Evolutionary conservation across 2,888 invertebrate genomes (phyloP).

Genomic region (Ectemnius cavifrons): DNA sequence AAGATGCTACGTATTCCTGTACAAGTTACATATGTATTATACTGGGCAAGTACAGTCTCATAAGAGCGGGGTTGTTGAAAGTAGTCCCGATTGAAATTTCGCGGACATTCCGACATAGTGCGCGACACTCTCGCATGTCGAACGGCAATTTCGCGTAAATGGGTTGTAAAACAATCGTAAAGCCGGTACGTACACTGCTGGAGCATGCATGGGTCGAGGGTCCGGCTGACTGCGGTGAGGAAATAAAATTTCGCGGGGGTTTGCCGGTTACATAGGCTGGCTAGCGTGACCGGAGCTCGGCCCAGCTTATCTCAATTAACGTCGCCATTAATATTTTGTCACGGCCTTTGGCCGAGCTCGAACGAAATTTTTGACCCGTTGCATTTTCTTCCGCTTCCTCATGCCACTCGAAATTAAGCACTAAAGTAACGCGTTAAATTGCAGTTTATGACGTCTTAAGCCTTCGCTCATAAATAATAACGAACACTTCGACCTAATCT

Average conservation of each 20-base stretch:
- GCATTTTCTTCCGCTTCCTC: neutral
- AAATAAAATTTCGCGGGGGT: constrained; percentile 48
- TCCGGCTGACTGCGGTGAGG: neutral
- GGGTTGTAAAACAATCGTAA: constrained; percentile 22
- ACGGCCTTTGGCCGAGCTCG: constrained; percentile 35
- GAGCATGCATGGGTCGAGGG: constrained; percentile 21
- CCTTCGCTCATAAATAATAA: constrained; percentile 6
- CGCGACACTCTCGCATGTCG: constrained; percentile 12
- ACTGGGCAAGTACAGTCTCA: no score
- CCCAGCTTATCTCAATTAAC: constrained; percentile 59
- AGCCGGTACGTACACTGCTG: constrained; percentile 20
- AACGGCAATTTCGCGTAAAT: constrained; percentile 6
- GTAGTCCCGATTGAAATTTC: no score
- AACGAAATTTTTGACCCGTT: constrained; percentile 17
- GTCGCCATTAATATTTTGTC: constrained; percentile 54
- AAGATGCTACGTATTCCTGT: no score
- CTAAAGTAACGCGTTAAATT: neutral
- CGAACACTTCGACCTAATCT: no score
- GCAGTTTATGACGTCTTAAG: neutral
- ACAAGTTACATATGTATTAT: no score
- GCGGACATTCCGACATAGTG: neutral
- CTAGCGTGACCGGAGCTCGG: constrained; percentile 44
- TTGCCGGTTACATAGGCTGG: constrained; percentile 4
- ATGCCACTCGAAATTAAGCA: neutral
- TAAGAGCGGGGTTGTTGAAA: no score